Conservation (phyloP, 2,797 vertebrate species). For the Gallinago solitaria region DNA sequence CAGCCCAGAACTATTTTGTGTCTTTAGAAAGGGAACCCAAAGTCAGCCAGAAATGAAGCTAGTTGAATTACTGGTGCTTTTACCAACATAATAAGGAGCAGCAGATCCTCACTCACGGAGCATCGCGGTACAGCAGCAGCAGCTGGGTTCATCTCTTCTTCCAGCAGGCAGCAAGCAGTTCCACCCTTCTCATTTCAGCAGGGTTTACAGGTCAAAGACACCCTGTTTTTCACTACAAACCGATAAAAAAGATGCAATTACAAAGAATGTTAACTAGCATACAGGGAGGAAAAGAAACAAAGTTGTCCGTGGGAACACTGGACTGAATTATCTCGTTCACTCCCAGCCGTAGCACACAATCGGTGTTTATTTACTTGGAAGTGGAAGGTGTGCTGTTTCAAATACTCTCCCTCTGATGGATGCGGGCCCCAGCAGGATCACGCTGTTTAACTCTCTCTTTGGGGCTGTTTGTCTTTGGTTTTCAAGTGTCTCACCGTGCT, state of each 20-base stretch:
- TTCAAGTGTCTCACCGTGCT: slow-evolving; percentile 56
- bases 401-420: slow-evolving; percentile 18
- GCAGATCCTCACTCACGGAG: background rate
- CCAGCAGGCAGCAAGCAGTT: background rate
- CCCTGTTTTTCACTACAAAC: background rate
- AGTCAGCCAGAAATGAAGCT: background rate
- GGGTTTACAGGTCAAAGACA: background rate
- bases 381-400: slow-evolving; percentile 47
- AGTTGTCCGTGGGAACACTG: background rate
- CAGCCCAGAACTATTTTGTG: background rate
- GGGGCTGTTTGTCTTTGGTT: slow-evolving; percentile 49
- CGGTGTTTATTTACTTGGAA: background rate
- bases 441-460: background rate
- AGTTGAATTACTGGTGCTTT: background rate
- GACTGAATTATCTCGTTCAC: background rate
- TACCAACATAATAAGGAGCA: background rate
- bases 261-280: background rate
- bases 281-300: background rate
- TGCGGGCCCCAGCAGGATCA: background rate
- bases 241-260: background rate
- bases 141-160: background rate
- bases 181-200: background rate
- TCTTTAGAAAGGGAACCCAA: background rate
- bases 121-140: background rate
- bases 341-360: background rate